Evolutionary conservation across 2,888 invertebrate species (phyloP), one percentile per base, ranked within the genome.

Genomic region (Suillia variegata): DNA sequence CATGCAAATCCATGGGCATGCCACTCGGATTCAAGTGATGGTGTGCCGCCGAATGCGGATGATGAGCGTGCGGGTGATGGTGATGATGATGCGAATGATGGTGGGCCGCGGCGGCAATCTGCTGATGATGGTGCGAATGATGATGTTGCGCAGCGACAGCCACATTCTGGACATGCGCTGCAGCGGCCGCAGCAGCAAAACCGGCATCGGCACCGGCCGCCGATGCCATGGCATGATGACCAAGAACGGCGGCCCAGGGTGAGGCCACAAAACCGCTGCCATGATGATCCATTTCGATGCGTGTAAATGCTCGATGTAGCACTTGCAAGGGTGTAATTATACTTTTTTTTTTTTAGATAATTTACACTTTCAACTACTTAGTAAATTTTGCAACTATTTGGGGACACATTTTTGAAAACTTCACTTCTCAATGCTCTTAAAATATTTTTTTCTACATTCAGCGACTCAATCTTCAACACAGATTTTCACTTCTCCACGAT

Each of bases 1-100:
- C 93, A 83, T 94, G 94, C 72, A 94, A 87, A 82, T 94, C 94
- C 93, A 94, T 94, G 55, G 94, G 93, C 88, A 91, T 88, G 70
- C 86, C 87, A 69, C 85, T 85, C 73, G 85, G 84, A 61, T 78
- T 80, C 63, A 78, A 83, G 82, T 76, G 84, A 78, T 77, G 75
- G n/a, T n/a, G n/a, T n/a, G n/a, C n/a, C n/a, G n/a, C n/a, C 21
- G 75, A 69, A 71, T 86, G 87, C 78, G 87, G 86, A 59, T 84
- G 85, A 74, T 84, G 84, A 55, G 68, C 68, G 58, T 71, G 70
- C 62, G 67, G 70, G 59, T 73, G 75, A 59, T 73, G 84, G 82
- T 67, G 80, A 51, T 70, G 64, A 56, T 73, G 73, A 62, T 75
- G 75, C 49, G 66, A 64, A 59, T 76, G 83, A 66, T 75, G 71